These are phyloP conservation scores for Rhagoletis zephyria DNA, from an alignment of 1,140 invertebrate species.

Conservation along the genomic window DNA sequence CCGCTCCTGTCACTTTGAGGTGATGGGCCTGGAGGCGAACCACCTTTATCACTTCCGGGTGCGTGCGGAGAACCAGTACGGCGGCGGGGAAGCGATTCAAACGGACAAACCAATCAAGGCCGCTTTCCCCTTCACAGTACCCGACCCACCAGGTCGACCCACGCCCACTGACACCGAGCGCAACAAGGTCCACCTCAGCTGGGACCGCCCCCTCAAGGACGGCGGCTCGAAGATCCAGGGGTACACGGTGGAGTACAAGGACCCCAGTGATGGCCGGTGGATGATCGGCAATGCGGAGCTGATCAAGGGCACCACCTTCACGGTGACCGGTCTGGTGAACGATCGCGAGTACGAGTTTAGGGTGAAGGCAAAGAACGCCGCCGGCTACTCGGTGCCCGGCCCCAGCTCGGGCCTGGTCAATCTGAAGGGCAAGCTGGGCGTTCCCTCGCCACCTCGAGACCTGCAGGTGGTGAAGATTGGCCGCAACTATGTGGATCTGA, in stretches of 20 bases:
- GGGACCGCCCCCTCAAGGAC: slow-evolving; percentile 91
- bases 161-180: slow-evolving; percentile 90
- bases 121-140: slow-evolving; percentile 92
- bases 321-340: slow-evolving; percentile 86
- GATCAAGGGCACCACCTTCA: slow-evolving; percentile 88
- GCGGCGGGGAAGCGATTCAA: slow-evolving; percentile 91
- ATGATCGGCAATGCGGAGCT: slow-evolving; percentile 94
- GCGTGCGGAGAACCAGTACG: slow-evolving; percentile 97
- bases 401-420: slow-evolving; percentile 85
- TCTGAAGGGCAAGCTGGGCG: slow-evolving; percentile 86
- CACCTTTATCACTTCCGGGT: slow-evolving; percentile 95
- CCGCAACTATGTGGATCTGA: slow-evolving; percentile 89
- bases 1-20: slow-evolving; percentile 92
- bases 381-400: slow-evolving; percentile 94
- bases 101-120: slow-evolving; percentile 89
- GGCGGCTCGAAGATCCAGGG: slow-evolving; percentile 97
- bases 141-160: slow-evolving; percentile 91
- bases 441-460: slow-evolving; percentile 85
- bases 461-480: slow-evolving; percentile 90
- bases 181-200: slow-evolving; percentile 92
- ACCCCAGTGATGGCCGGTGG: too few relatives aligned
- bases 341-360: slow-evolving; percentile 97
- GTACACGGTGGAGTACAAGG: slow-evolving; percentile 91
- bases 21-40: slow-evolving; percentile 94
- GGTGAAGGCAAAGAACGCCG: slow-evolving; percentile 94